Conservation (phyloP, 2,113 vertebrate species). For the Dromaius novaehollandiae region DNA sequence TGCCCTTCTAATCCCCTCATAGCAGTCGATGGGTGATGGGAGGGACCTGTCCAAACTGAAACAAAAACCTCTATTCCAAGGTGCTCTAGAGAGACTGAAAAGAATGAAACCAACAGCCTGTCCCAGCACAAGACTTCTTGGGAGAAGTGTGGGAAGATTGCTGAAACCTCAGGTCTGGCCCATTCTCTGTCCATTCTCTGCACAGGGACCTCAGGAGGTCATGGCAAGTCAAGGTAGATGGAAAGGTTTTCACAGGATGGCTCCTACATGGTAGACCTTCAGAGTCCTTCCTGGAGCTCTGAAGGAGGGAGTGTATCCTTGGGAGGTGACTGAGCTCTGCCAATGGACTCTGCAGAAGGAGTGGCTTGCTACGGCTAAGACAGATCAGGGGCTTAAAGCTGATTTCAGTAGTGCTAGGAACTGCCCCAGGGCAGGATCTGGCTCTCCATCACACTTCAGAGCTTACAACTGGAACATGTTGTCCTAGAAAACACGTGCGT, state of each 20-base stretch:
- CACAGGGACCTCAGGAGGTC: neutral
- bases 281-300: neutral
- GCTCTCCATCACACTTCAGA: neutral
- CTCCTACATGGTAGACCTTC: neutral
- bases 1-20: neutral
- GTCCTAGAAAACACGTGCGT: conserved; percentile 16
- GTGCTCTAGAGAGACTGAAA: neutral
- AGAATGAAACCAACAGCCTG: neutral
- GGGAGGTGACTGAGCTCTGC: neutral
- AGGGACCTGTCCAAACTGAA: neutral
- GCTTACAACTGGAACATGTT: conserved; percentile 47
- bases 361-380: neutral
- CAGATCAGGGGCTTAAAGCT: neutral
- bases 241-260: neutral
- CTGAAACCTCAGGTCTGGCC: neutral
- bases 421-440: neutral
- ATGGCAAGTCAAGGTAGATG: neutral
- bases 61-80: neutral
- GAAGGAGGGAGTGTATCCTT: neutral
- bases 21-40: neutral
- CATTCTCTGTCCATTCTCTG: neutral
- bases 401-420: neutral
- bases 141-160: neutral
- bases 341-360: neutral
- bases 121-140: neutral